phyloP scores from a whole-genome alignment of 92 coral and sea anemone species.

The Epizoanthus stellaris region DNA sequence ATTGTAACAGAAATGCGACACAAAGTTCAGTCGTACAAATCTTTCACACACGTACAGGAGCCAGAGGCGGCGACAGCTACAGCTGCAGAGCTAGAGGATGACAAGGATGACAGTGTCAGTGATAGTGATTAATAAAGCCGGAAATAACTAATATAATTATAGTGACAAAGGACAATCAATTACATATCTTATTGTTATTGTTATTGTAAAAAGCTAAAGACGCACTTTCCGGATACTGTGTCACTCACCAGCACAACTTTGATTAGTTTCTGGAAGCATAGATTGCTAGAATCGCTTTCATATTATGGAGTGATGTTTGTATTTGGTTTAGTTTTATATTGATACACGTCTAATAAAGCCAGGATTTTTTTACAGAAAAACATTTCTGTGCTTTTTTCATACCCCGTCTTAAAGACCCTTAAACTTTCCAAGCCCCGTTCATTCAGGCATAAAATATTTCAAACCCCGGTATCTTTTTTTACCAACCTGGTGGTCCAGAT shows the following conservation, averaged over 20 bases:
- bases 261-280: conserved; percentile 1
- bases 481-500: too few species aligned
- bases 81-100: too few species aligned
- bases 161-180: background rate
- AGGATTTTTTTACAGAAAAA: background rate
- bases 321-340: too few species aligned
- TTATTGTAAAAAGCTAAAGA: background rate
- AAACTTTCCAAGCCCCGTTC: conserved; percentile 27
- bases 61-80: too few species aligned
- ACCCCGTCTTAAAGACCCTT: conserved; percentile 15
- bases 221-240: background rate
- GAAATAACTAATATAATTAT: background rate
- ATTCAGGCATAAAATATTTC: conserved; percentile 23
- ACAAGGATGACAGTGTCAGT: too few species aligned
- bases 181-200: background rate
- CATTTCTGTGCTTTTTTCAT: conserved; percentile 7
- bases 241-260: background rate
- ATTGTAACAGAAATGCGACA: too few species aligned
- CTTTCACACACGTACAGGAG: too few species aligned
- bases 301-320: background rate
- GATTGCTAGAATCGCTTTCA: background rate
- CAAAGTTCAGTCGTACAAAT: too few species aligned
- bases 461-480: background rate
- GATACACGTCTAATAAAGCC: background rate
- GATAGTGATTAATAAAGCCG: background rate